Percentiles rank a stretch among this genome's conserved stretches.
phyloP scores from a whole-genome alignment of 2,888 invertebrate species.

The Erynnis tages region DNA sequence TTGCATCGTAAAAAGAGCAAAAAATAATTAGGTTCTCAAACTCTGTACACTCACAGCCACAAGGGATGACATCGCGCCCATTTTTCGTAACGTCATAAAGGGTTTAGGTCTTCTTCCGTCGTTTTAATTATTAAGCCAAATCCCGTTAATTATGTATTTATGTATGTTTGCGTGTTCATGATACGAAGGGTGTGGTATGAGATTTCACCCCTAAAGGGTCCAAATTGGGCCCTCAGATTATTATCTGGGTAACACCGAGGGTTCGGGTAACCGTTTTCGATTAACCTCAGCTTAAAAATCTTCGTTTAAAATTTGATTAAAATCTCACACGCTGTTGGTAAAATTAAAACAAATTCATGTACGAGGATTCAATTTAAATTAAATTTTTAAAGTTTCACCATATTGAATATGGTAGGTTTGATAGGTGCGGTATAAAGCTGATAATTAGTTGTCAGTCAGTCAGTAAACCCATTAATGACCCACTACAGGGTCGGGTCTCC shows the following conservation, averaged over 20 bases:
- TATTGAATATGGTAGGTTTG: too few relatives aligned
- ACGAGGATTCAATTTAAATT: too few relatives aligned
- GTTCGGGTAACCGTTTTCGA: background rate
- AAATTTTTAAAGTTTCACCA: too few relatives aligned
- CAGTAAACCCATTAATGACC: too few relatives aligned
- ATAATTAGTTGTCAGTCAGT: too few relatives aligned
- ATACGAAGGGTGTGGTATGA: background rate
- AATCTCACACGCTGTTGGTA: too few relatives aligned
- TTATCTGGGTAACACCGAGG: background rate
- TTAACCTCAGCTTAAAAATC: background rate
- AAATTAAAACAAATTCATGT: too few relatives aligned
- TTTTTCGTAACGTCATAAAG: slow-evolving; percentile 32
- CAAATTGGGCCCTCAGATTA: slow-evolving; percentile 13
- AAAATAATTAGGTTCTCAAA: background rate
- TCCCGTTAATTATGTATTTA: slow-evolving; percentile 26
- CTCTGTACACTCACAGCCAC: slow-evolving; percentile 21
- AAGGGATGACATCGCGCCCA: slow-evolving; percentile 26
- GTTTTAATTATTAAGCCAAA: slow-evolving; percentile 32
- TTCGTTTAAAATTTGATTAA: too few relatives aligned
- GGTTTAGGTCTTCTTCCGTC: slow-evolving; percentile 27
- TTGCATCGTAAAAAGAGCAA: too few relatives aligned
- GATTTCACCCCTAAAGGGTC: background rate
- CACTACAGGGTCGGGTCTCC: too few relatives aligned
- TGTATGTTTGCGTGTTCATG: slow-evolving; percentile 13
- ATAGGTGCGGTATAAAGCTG: too few relatives aligned